These are phyloP conservation scores for Xenus cinereus DNA, from an alignment of 2,113 vertebrate species.

Conservation along the genomic window DNA sequence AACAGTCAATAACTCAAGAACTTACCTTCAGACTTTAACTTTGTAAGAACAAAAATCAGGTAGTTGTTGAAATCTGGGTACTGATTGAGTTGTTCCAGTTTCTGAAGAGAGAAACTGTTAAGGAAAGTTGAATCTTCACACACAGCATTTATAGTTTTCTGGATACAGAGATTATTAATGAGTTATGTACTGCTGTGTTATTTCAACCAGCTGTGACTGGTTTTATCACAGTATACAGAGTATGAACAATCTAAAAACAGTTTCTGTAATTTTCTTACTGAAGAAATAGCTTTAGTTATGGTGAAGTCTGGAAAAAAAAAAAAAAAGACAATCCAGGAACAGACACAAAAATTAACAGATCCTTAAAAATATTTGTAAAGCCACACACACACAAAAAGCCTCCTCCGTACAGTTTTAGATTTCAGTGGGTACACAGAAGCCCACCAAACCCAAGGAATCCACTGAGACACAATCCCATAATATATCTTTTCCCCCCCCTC, in stretches of 20 bases:
- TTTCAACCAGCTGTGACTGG: not conserved
- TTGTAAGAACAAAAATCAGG: conserved; percentile 96
- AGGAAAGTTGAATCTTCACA: conserved; percentile 69
- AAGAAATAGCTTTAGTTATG: not conserved
- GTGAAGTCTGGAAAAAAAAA: not conserved
- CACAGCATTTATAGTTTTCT: not conserved
- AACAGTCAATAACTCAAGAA: not conserved
- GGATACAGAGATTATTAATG: not conserved
- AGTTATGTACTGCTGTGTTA: not conserved
- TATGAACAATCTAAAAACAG: not conserved
- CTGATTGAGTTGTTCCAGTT: conserved; percentile 98
- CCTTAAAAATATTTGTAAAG: not conserved
- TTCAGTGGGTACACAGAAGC: not conserved
- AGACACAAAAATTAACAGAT: not conserved
- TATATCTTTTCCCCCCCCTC: not conserved
- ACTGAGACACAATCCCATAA: not conserved
- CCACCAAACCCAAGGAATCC: not conserved
- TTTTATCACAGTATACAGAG: not conserved
- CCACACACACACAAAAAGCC: not conserved
- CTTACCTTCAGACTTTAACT: conserved; percentile 98
- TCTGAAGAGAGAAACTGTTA: conserved; percentile 82
- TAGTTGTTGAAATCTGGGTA: conserved; percentile 99
- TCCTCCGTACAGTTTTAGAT: not conserved
- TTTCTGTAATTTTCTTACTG: not conserved
- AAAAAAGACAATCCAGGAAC: not conserved